Percentiles rank a stretch among this genome's conserved stretches.
Evolutionary conservation across 1,140 invertebrate genomes (phyloP).

Genomic region (Drosophila ogumai): DNA sequence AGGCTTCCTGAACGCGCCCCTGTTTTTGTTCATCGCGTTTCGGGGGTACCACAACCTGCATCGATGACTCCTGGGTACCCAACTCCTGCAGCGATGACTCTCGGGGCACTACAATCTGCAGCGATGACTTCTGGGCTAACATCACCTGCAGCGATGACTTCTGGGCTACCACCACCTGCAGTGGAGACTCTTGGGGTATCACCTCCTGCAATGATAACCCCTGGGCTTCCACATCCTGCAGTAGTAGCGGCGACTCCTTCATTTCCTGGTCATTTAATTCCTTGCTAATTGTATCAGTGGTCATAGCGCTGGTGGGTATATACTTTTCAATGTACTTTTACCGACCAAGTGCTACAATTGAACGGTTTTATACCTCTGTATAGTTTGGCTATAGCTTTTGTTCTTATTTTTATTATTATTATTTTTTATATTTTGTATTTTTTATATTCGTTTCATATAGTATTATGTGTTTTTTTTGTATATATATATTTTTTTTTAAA

Average conservation of each 20-base stretch:
- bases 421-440: conserved; percentile 1
- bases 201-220: not conserved
- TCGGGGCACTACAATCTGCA: not conserved
- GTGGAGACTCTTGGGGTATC: not conserved
- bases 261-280: not conserved
- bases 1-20: not conserved
- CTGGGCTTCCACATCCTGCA: not conserved
- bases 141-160: not conserved
- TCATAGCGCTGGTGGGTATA: not conserved
- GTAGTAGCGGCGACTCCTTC: not conserved
- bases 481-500: not conserved
- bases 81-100: not conserved
- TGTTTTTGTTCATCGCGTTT: too few relatives aligned
- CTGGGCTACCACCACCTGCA: not conserved
- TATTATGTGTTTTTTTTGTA: not conserved
- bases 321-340: not conserved
- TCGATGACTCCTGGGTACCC: not conserved
- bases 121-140: not conserved
- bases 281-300: not conserved
- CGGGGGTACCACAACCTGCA: too few relatives aligned
- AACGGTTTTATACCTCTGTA: not conserved
- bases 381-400: not conserved
- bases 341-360: not conserved
- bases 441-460: not conserved
- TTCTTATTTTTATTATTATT: not conserved